phyloP scores from a whole-genome alignment of 2,888 invertebrate genomes.

The Orthosia cruda region DNA sequence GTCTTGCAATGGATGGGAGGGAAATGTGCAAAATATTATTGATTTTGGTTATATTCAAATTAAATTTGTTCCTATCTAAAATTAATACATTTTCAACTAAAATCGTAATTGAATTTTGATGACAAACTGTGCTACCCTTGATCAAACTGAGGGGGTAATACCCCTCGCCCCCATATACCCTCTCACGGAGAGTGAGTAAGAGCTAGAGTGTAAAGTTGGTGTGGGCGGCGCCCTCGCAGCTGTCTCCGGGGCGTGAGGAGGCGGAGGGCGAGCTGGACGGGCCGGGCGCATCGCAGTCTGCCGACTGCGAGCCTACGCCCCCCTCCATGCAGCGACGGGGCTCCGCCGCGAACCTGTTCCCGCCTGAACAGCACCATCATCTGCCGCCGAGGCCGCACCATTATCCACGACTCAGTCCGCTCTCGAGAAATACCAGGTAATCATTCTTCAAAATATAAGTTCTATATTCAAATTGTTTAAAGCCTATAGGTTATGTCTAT shows the following conservation, averaged over 20 bases:
- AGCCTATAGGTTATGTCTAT: too few species aligned
- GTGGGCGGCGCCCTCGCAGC: slow-evolving; percentile 87
- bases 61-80: neutral
- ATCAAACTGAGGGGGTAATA: slow-evolving; percentile 1
- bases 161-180: slow-evolving; percentile 3
- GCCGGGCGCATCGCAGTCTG: slow-evolving; percentile 97
- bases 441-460: too few species aligned
- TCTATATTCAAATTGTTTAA: too few species aligned
- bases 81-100: neutral
- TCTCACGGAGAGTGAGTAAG: slow-evolving; percentile 59
- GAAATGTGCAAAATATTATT: neutral
- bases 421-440: slow-evolving; percentile 93
- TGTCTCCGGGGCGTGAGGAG: slow-evolving; percentile 96
- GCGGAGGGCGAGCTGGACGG: slow-evolving; percentile 97
- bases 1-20: neutral
- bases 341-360: slow-evolving; percentile 97
- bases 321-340: slow-evolving; percentile 96
- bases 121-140: neutral
- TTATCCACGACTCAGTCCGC: slow-evolving; percentile 95
- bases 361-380: slow-evolving; percentile 91
- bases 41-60: neutral
- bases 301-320: slow-evolving; percentile 98
- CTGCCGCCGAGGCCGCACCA: slow-evolving; percentile 90
- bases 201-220: slow-evolving; percentile 70
- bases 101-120: slow-evolving; percentile 1